Base-by-base conservation (phyloP, 2,113 vertebrate genomes). In the Pardalotus punctatus region DNA sequence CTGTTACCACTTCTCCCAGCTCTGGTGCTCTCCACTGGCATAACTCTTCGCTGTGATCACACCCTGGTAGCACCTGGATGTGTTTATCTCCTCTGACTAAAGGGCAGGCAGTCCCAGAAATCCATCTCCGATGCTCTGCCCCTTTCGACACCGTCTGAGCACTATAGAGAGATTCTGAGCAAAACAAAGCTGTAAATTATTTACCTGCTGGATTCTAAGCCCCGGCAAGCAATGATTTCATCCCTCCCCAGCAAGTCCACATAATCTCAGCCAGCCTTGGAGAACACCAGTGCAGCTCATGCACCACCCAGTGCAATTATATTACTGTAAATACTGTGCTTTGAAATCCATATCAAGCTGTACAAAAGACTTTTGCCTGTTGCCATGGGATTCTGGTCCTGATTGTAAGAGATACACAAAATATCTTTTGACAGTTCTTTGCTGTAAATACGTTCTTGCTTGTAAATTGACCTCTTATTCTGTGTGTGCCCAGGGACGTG, bases 171-270 rank as follows among this genome's bases (percentile, higher is more conserved):
- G 54, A 66, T 64, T 72, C 57, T 73, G 82, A 94, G 88, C 50
- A 88, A 94, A 97, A 92, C 81, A 92, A 94, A 95, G 74, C 92
- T 69, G 71, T 82, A 93, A 94, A 94, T 94, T 92, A 90, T 86
- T 95, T 83, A 83, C 86, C 35, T 77, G 14, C 58, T 88, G 83
- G 38, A 67, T 43, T 70, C 42, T 70, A 73, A 95, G 86, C 60
- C 61, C 82, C n/a, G 24, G 40, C 80, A 86, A 81, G 64, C 64
- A 60, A 21, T 71, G 38, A 88, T 81, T 95, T 74, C 88, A 88
- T 54, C 72, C 17, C 83, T 88, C 48, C 43, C 12, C 5, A 42
- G 19, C 20, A 70, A 73, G 64, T 74, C 60, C 29, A 18, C 12
- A 13, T n/a, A 7, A 91, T 66, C 81, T 88, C 58, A 92, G 58